Conservation (phyloP, 2,113 vertebrate genomes). For the Haliaeetus leucogaster region DNA sequence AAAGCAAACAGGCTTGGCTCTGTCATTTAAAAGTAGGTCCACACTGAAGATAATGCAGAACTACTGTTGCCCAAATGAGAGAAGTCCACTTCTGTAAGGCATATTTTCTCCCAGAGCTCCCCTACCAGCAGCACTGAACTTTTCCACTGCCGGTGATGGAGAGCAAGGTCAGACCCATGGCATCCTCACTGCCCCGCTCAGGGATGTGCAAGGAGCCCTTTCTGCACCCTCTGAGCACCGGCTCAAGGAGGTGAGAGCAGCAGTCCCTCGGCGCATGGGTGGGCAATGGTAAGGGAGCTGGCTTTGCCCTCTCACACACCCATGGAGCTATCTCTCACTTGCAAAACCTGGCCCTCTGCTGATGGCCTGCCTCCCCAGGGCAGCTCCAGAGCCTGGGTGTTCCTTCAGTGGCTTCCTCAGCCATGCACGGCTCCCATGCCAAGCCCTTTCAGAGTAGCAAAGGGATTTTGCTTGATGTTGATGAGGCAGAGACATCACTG, state of each 20-base stretch:
- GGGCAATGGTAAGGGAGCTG: not conserved
- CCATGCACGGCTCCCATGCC: not conserved
- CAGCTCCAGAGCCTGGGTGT: not conserved
- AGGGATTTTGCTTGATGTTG: not conserved
- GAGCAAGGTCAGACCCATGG: fast-evolving
- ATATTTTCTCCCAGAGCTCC: not conserved
- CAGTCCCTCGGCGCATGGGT: not conserved
- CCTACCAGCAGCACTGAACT: not conserved
- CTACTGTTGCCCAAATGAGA: not conserved
- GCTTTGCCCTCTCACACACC: not conserved
- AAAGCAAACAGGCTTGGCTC: not conserved
- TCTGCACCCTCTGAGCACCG: not conserved
- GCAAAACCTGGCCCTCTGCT: not conserved
- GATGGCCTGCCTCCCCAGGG: not conserved
- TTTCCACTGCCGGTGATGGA: not conserved
- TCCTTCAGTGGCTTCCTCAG: not conserved
- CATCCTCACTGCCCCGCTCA: not conserved
- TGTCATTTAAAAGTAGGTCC: not conserved
- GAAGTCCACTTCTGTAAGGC: not conserved
- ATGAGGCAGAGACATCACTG: not conserved
- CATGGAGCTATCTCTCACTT: not conserved
- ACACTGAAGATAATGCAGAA: not conserved
- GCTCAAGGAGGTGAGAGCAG: not conserved
- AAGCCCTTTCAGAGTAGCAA: not conserved
- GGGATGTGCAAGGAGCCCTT: not conserved